A percentile compares a stretch with the other conserved stretches of the same genome.
Evolutionary conservation across 2,797 vertebrate genomes (phyloP).

Genomic region (Notolabrus celidotus): DNA sequence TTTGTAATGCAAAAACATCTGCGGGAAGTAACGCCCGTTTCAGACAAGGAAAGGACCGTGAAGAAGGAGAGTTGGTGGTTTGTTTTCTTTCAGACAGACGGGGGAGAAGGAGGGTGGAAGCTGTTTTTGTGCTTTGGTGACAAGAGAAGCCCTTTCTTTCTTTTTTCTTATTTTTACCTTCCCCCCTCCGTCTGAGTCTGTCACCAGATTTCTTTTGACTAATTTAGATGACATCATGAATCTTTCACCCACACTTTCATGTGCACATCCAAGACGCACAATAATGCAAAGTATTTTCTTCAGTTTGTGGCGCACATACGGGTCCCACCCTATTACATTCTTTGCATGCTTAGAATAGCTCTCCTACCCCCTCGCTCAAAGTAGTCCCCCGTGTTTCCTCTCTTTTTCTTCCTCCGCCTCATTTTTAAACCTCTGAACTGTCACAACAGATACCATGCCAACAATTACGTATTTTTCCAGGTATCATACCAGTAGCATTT

Average conservation of each 20-base stretch:
- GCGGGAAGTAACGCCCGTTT: conserved; percentile 49
- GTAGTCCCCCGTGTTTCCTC: conserved; percentile 18
- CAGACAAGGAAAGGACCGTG: conserved; percentile 50
- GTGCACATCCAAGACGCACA: conserved; percentile 7
- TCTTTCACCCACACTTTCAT: conserved; percentile 28
- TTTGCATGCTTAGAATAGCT: conserved; percentile 75
- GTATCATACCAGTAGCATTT: conserved; percentile 45
- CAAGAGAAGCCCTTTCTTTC: conserved; percentile 49
- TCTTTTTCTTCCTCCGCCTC: neutral
- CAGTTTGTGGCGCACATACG: conserved; percentile 10
- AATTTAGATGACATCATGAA: conserved; percentile 62
- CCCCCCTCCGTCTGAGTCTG: conserved; percentile 37
- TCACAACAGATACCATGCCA: conserved; percentile 23
- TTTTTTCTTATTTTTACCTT: too few relatives aligned
- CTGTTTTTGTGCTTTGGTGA: conserved; percentile 59
- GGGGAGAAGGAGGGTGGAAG: conserved; percentile 14
- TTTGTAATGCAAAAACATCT: conserved; percentile 40
- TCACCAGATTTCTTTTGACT: conserved; percentile 58
- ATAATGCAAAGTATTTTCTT: conserved; percentile 33
- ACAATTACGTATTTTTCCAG: conserved; percentile 28
- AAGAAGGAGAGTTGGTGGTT: conserved; percentile 54
- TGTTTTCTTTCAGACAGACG: conserved; percentile 64
- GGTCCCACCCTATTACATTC: conserved; percentile 81
- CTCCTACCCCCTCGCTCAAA: conserved; percentile 35
- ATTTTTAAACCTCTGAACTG: conserved; percentile 9